Conservation (phyloP, 1,140 invertebrate species). For the Drosophila lini region DNA sequence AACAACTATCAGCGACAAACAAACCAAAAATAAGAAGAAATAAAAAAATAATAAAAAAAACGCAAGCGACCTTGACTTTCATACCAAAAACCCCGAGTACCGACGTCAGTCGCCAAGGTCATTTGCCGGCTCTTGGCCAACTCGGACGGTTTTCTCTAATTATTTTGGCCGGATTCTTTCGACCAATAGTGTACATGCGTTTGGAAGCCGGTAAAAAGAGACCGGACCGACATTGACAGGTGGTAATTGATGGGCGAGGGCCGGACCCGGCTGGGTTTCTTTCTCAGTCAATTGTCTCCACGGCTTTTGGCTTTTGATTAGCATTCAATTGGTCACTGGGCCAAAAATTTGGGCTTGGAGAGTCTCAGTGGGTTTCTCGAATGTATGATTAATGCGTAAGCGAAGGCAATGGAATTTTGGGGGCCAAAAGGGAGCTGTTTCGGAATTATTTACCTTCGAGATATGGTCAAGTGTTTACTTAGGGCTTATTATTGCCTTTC, state of each 20-base stretch:
- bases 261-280: background rate
- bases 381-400: slow-evolving; percentile 19
- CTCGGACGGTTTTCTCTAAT: slow-evolving; percentile 16
- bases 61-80: slow-evolving; percentile 57
- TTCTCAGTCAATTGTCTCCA: slow-evolving; percentile 16
- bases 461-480: background rate
- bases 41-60: background rate
- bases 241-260: slow-evolving; percentile 51
- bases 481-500: background rate
- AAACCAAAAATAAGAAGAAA: background rate
- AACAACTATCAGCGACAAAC: slow-evolving; percentile 28
- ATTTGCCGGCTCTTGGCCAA: slow-evolving; percentile 18
- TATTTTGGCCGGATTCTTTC: slow-evolving; percentile 31
- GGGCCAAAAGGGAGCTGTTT: background rate
- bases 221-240: slow-evolving; percentile 37
- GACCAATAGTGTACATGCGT: slow-evolving; percentile 9
- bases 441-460: background rate
- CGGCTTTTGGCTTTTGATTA: slow-evolving; percentile 38
- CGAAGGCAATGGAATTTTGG: slow-evolving; percentile 3
- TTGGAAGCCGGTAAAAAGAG: slow-evolving; percentile 19
- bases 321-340: slow-evolving; percentile 23
- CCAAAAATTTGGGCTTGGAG: slow-evolving; percentile 4
- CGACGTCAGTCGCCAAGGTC: slow-evolving; percentile 26
- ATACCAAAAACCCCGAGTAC: slow-evolving; percentile 28
- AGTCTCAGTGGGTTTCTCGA: slow-evolving; percentile 9